Base-by-base conservation (phyloP, 64 coral and sea anemone species). In the Stylophora pistillata region DNA sequence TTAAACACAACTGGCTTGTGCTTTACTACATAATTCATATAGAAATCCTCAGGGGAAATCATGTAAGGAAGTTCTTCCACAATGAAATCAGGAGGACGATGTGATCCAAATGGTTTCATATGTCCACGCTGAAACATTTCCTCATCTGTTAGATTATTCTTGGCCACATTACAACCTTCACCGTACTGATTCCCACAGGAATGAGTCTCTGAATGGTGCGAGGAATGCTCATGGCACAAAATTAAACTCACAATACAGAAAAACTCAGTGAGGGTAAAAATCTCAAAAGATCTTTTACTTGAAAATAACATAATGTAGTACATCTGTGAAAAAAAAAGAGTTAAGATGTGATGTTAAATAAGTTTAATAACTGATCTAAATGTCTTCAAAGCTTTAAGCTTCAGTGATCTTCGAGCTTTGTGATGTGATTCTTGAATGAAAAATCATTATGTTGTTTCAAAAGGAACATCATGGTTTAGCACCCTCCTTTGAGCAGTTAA, bases 1-100 rank as follows among this genome's bases (percentile, higher is more conserved):
- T 99, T 99, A 20, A 99, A 88, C 15, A 99, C 85, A 14, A 99
- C 97, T 83, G 97, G 97, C 84, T 93, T 99, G 75, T 99, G 97
- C 76, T 95, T 92, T 17, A 92, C 58, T n/a, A 99, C 97, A 95
- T 93, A 99, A 61, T 99, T 93, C 97, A 99, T 95, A 26, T 95
- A 99, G 71, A 99, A 99, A 78, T 99, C 97, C 56, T 99, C 71
- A 15, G 97, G 91, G 14, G 97, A 99, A 20, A 99, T 99, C 93
- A 95, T 95, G 30, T 89, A 95, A 16, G 90, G 87, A 28, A 99
- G 84, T 71, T 99, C 93, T 72, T 99, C 97, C 15, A 92, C 91
- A 21, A 92, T 56, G 53, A 70, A 92, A 84, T 99, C 93, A n/a
- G 97, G 97, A 63, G 93, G 93, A 0, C 91, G 93, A 85, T 99